Evolutionary conservation across 2,797 vertebrate genomes (phyloP), one percentile per base, ranked within the genome.

Genomic region (Enteromius thamalakanensis): DNA sequence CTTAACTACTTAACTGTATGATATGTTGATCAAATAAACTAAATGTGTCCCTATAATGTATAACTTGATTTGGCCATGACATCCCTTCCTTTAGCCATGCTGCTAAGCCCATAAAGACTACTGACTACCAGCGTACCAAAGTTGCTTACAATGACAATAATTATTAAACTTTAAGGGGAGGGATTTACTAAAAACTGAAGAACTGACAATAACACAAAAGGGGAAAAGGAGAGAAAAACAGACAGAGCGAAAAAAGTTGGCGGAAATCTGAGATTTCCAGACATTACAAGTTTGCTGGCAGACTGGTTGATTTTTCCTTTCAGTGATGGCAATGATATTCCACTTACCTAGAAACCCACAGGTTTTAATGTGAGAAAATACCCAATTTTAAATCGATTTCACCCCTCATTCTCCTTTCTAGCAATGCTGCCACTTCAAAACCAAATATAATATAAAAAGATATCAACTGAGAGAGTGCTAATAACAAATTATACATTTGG

Each of bases 271-370:
- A 86, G 78, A 86, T 84, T 86, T 86, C 82, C 85, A 86, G 82
- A 86, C 85, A 86, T 86, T 86, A 86, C 82, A 81, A 72, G 64
- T 67, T 80, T 84, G 67, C 47, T 86, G 85, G 82, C 82, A 76
- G 82, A 68, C 62, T 72, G 23, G 29, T 23, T 72, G 72, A 71
- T 86, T 86, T 45, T 86, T 86, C 81, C 85, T 67, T 84, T 84
- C 58, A 58, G 32, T 67, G 60, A 81, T 67, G 42, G 81, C 65
- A 80, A 55, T 45, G 53, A 76, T 76, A 77, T 78, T 83, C 53
- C 53, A 71, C 60, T 71, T 70, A 84, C 78, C 55, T 80, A 72
- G 71, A 82, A 84, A 74, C 69, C 53, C 81, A 45, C 60, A 80
- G 70, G 26, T 9, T 64, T 80, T 80, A 79, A 32, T 78, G 55